Conservation (phyloP, 2,113 vertebrate species). For the Cyanoderma ruficeps region DNA sequence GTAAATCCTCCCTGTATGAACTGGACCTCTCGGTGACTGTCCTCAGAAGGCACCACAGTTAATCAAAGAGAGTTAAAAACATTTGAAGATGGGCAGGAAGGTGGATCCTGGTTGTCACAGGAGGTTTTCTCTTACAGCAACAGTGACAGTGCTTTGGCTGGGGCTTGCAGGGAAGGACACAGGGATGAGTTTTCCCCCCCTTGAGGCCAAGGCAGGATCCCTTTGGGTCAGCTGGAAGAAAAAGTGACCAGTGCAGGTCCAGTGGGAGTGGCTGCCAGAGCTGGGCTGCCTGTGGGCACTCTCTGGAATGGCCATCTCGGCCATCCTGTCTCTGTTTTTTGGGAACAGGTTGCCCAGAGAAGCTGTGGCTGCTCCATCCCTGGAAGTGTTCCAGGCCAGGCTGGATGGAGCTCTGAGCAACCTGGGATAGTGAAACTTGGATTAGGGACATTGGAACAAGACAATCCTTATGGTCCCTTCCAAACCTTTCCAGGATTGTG, state of each 20-base stretch:
- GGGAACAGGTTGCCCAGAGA: background rate
- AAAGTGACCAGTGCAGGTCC: background rate
- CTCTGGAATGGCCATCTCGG: background rate
- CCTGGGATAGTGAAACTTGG: background rate
- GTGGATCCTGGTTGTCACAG: background rate
- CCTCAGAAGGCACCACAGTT: background rate
- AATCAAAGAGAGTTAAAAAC: background rate
- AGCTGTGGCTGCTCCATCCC: background rate
- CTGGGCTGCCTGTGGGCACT: background rate
- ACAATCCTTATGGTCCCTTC: background rate
- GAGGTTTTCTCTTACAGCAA: background rate
- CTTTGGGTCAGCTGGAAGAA: background rate
- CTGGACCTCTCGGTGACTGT: background rate
- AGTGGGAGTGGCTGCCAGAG: background rate
- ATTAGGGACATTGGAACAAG: background rate
- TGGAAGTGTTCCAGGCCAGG: background rate
- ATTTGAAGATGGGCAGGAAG: background rate
- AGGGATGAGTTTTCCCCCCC: background rate
- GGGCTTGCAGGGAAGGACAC: background rate
- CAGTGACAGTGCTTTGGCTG: accelerated
- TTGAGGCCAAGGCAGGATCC: background rate
- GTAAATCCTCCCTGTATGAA: background rate
- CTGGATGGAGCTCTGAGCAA: background rate
- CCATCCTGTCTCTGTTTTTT: background rate
- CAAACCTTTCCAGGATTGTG: background rate